Evolutionary conservation across 2,113 vertebrate species (phyloP), one percentile per base, ranked within the genome.

Genomic region (Rhadina sibilatrix): DNA sequence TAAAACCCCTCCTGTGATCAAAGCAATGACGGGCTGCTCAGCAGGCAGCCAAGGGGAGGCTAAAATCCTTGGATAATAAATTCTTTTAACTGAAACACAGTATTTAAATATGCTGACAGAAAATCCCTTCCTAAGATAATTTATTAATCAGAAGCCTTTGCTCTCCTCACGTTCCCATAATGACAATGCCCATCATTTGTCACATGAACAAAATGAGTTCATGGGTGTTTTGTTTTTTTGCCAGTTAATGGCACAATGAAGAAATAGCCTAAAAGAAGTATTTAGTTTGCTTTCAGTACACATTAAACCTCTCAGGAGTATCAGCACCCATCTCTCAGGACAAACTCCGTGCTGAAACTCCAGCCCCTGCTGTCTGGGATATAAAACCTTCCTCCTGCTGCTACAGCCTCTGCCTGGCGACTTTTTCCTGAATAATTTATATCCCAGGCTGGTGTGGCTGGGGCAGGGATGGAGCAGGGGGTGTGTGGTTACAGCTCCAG

Each of bases 191-290:
- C 63, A 11, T 16, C 56, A 3, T 30, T 57, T 57, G 28, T 46
- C 85, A 57, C 22, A 2, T 3, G 10, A 84, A 82, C 50, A 46
- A 33, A 90, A 69, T 16, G 1, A 44, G 28, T 79, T 79, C 2
- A 0, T 27, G 0, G 13, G 13, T 11, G 38, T n/a, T n/a, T n/a
- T n/a, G 37, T 9, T 61, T 61, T 68, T 76, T 31, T 30, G 52
- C 65, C 78, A 17, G 18, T 24, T 16, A 91, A 68, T 2, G 20
- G 46, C 63, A 56, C 16, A 16, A 12, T 2, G 25, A 61, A 64
- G 28, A 17, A 82, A 42, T 0, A 40, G 22, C 47, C 71, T 72
- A 3, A 59, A 84, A 6, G 6, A 21, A 10, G 3, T 2, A 12
- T 27, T 60, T 44, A 1, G 8, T 25, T 68, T 64, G 40, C 42